Evolutionary conservation across 2,113 vertebrate genomes (phyloP).

Genomic region (Pelodiscus sinensis): DNA sequence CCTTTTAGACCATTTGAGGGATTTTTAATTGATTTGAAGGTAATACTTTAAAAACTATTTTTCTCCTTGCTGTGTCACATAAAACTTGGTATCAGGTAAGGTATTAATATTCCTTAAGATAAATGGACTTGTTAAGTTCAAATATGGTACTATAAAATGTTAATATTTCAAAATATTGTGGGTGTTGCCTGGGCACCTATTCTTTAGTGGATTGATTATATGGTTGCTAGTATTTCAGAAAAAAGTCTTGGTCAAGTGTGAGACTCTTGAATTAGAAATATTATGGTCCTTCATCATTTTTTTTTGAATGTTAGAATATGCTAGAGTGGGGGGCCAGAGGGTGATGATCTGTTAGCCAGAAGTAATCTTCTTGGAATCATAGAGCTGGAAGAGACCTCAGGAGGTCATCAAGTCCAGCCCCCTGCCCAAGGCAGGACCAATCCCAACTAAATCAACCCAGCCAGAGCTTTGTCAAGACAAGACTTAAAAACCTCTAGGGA

Average conservation of each 20-base stretch:
- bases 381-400: too few species aligned
- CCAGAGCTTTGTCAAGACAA: too few species aligned
- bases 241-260: background rate
- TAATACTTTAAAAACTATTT: conserved; percentile 40
- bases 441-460: too few species aligned
- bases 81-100: background rate
- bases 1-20: conserved; percentile 96
- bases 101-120: background rate
- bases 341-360: background rate
- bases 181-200: too few species aligned
- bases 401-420: too few species aligned
- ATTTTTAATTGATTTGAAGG: conserved; percentile 96
- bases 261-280: too few species aligned
- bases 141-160: too few species aligned
- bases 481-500: too few species aligned
- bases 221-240: background rate
- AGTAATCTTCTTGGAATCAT: background rate
- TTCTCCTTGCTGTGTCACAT: background rate
- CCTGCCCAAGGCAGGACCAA: too few species aligned
- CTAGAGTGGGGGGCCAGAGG: background rate
- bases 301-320: background rate
- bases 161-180: background rate
- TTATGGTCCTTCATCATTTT: too few species aligned
- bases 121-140: background rate
- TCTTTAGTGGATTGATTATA: background rate